Percentiles rank a stretch among this genome's conserved stretches.
These are phyloP conservation scores for Carassius carassius DNA, from an alignment of 2,113 vertebrate genomes.

Conservation along the genomic window DNA sequence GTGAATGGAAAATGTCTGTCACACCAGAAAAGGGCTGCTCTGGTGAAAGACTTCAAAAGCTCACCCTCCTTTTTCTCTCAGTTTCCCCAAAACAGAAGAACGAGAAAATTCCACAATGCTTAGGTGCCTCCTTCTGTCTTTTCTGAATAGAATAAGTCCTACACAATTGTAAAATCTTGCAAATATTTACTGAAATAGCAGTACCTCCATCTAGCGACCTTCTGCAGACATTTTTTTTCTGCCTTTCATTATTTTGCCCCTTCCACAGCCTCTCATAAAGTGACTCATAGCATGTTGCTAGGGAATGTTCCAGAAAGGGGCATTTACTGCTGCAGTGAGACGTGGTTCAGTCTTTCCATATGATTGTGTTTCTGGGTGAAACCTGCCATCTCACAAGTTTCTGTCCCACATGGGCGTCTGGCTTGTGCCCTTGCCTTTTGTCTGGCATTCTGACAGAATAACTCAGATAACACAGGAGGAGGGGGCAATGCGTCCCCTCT, in stretches of 20 bases:
- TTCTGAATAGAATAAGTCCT: neutral
- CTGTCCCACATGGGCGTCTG: slow-evolving; percentile 21
- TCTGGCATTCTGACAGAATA: slow-evolving; percentile 26
- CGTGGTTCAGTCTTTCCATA: neutral
- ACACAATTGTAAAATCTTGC: neutral
- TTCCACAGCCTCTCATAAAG: slow-evolving; percentile 27
- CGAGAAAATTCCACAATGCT: slow-evolving; percentile 16
- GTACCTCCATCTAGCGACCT: neutral
- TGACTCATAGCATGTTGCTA: slow-evolving; percentile 44
- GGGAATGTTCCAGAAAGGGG: slow-evolving; percentile 46
- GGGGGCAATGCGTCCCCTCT: slow-evolving; percentile 16
- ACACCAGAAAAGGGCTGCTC: slow-evolving; percentile 35
- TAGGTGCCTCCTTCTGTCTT: neutral
- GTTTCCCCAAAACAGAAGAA: slow-evolving; percentile 38
- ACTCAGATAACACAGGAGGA: slow-evolving; percentile 27
- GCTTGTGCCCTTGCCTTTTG: slow-evolving; percentile 35
- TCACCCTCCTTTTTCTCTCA: slow-evolving; percentile 33
- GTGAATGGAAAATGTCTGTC: slow-evolving; percentile 54
- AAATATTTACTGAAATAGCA: slow-evolving; percentile 6
- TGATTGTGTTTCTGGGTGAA: slow-evolving; percentile 33
- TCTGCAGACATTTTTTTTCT: neutral
- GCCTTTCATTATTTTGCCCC: slow-evolving; percentile 4
- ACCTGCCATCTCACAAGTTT: slow-evolving; percentile 12
- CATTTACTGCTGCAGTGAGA: slow-evolving; percentile 24
- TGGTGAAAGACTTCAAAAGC: slow-evolving; percentile 46